phyloP scores from a whole-genome alignment of 1,140 invertebrate genomes.

The Parasteatoda tepidariorum region DNA sequence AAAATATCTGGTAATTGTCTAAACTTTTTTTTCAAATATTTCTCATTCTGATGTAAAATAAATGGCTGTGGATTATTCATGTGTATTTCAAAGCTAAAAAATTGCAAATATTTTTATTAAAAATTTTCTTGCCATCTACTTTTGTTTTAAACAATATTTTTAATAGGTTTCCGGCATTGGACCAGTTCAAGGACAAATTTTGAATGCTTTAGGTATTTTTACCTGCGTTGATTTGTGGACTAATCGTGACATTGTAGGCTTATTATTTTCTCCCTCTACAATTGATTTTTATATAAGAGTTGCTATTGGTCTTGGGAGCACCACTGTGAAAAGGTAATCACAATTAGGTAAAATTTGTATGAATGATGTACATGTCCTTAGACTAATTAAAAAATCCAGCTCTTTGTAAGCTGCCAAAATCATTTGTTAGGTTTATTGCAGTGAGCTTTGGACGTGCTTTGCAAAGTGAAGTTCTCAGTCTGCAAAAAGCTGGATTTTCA shows the following conservation, averaged over 20 bases:
- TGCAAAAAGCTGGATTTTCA: too few relatives aligned
- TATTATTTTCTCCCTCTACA: conserved; percentile 71
- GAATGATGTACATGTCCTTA: not conserved
- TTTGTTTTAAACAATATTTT: not conserved
- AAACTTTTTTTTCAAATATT: too few relatives aligned
- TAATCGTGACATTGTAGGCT: conserved; percentile 70
- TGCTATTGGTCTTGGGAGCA: conserved; percentile 71
- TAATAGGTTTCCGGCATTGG: conserved; percentile 70
- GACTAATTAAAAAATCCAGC: too few relatives aligned
- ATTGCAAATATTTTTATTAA: too few relatives aligned
- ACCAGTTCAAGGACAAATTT: conserved; percentile 72
- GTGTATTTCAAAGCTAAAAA: too few relatives aligned
- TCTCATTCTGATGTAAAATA: too few relatives aligned
- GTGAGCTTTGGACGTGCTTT: too few relatives aligned
- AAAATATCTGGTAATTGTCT: too few relatives aligned
- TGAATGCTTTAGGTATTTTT: conserved; percentile 70
- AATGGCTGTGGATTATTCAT: too few relatives aligned
- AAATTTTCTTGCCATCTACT: not conserved
- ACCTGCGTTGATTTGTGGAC: conserved; percentile 72
- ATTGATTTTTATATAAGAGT: conserved; percentile 72
- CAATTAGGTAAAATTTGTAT: not conserved
- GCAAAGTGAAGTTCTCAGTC: too few relatives aligned
- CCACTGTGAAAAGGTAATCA: conserved; percentile 66
- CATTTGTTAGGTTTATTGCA: too few relatives aligned
- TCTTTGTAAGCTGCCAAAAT: too few relatives aligned